Base-by-base conservation (phyloP, 2,113 vertebrate species). In the Odontesthes bonariensis region DNA sequence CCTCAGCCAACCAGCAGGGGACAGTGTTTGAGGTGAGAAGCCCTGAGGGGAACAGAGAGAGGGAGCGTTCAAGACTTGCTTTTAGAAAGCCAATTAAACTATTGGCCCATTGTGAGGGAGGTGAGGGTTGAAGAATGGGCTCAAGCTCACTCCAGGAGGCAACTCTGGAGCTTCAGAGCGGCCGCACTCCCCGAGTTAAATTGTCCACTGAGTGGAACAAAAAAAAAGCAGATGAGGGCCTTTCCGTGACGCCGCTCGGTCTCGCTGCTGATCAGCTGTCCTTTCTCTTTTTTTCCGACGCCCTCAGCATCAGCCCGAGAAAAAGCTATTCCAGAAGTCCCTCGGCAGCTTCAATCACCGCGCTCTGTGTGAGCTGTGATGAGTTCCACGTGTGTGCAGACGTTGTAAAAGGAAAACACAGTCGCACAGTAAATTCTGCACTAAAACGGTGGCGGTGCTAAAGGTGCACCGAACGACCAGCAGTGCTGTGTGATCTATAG, bases 51-150 rank as follows among this genome's bases (percentile, higher is more conserved):
- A 84, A 51, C 66, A 81, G 69, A 82, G 60, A 55, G 49, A 78
- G 35, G 77, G 81, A 73, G 52, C n/a, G 66, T 77, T 84, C 85
- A 86, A 85, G 47, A 59, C 46, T 73, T 11, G 14, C 77, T 73
- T 87, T 77, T 89, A 77, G 66, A 67, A 88, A 81, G 75, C 79
- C 92, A 90, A 93, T 93, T 91, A 92, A 88, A 91, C 82, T 72
- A 87, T 82, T 75, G 82, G 86, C 79, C 79, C 68, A 84, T 84
- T 82, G 70, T 73, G 79, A 77, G 56, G 57, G 56, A 70, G 71
- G 70, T 82, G 69, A 83, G 75, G 75, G 73, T 76, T 83, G 75
- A 83, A 80, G 63, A 75, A 79, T 54, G 56, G 60, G 70, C 64
- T 68, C 64, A 14, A 66, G 44, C 73, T 84, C 72, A 10, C 86